These are phyloP conservation scores for Columba livia DNA, from an alignment of 2,113 vertebrate genomes.

Conservation along the genomic window DNA sequence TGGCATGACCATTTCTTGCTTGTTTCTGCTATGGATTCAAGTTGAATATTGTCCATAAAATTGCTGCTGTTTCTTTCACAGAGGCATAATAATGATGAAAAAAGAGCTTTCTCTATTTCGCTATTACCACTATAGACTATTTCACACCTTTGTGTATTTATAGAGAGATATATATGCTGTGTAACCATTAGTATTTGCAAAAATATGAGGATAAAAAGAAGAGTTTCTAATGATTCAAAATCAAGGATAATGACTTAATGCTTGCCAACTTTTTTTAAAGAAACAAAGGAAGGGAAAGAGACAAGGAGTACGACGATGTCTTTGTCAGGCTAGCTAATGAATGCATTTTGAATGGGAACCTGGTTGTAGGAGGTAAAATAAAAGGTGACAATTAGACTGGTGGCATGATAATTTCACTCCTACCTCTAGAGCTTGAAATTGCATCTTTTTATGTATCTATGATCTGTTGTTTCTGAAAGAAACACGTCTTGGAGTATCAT, in stretches of 20 bases:
- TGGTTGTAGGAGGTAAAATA: background rate
- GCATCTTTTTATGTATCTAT: background rate
- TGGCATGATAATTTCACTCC: constrained; percentile 11
- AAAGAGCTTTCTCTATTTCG: background rate
- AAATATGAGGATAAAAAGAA: background rate
- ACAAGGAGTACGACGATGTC: background rate
- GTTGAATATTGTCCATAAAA: background rate
- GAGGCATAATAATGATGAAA: background rate
- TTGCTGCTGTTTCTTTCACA: background rate
- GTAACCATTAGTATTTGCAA: background rate
- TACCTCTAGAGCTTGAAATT: background rate
- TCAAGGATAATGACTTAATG: background rate
- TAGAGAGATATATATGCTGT: background rate
- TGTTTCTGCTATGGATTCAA: background rate
- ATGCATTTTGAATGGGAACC: background rate
- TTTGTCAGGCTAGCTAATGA: background rate
- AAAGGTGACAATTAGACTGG: background rate
- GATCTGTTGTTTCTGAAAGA: constrained; percentile 1
- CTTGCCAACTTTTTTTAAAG: background rate
- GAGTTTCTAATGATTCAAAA: background rate
- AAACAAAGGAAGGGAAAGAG: background rate
- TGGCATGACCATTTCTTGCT: background rate
- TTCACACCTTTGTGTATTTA: background rate
- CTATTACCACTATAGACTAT: background rate
- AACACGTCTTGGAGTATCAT: background rate